Percentiles rank a stretch among this genome's conserved stretches.
Evolutionary conservation across 1,140 invertebrate genomes (phyloP).

Genomic region (Ceratosolen solmsi): DNA sequence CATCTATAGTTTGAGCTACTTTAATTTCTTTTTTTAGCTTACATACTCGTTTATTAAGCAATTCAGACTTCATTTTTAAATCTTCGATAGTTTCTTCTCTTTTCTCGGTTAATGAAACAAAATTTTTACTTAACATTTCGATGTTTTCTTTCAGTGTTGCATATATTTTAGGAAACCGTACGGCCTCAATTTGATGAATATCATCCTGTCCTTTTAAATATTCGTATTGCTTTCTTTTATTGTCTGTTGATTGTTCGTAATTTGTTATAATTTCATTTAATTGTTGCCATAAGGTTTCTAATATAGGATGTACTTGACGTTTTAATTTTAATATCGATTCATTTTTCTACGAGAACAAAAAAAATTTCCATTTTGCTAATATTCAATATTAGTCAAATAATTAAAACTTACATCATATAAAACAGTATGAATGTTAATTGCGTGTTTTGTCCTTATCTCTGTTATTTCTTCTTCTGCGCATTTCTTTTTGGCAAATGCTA

Average conservation of each 20-base stretch:
- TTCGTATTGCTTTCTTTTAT: conserved; percentile 68
- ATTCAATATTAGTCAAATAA: not conserved
- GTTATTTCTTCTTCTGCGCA: conserved; percentile 56
- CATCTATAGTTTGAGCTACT: conserved; percentile 57
- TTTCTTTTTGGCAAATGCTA: conserved; percentile 57
- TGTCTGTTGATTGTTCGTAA: conserved; percentile 62
- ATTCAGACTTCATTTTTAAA: conserved; percentile 56
- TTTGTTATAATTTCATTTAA: conserved; percentile 59
- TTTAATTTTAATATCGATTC: conserved; percentile 57
- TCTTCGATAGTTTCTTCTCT: conserved; percentile 57
- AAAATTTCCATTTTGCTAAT: not conserved
- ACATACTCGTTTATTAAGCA: conserved; percentile 55
- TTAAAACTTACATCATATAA: conserved; percentile 61
- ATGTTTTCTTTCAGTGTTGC: conserved; percentile 57
- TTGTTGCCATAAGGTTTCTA: conserved; percentile 60
- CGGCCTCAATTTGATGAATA: conserved; percentile 52
- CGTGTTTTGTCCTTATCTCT: conserved; percentile 60
- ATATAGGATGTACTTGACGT: conserved; percentile 53
- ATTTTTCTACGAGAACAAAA: conserved; percentile 62
- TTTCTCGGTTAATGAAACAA: conserved; percentile 54
- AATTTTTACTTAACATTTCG: conserved; percentile 60
- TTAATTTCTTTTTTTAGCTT: conserved; percentile 60
- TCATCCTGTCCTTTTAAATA: conserved; percentile 67
- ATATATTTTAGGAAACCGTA: conserved; percentile 60
- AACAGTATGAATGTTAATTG: conserved; percentile 61